A percentile compares a stretch with the other conserved stretches of the same genome.
phyloP scores from a whole-genome alignment of 2,113 vertebrate genomes.

The Xiphorhynchus elegans region DNA sequence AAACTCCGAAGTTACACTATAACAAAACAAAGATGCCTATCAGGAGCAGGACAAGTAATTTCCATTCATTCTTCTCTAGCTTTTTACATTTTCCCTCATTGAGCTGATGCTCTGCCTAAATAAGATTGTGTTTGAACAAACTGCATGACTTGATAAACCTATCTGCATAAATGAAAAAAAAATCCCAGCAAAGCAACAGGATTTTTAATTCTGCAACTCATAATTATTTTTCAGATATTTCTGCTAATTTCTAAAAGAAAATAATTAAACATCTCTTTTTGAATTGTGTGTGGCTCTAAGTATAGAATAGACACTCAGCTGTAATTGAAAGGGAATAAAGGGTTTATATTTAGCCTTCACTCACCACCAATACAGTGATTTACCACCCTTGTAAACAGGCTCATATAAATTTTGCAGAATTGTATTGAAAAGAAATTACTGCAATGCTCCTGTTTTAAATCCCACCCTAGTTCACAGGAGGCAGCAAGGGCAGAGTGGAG shows the following conservation, averaged over 20 bases:
- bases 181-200: background rate
- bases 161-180: background rate
- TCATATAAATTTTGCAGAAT: background rate
- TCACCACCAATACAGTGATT: background rate
- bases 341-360: background rate
- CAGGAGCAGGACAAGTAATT: background rate
- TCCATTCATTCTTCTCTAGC: background rate
- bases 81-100: background rate
- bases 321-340: background rate
- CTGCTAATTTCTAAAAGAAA: background rate
- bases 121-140: background rate
- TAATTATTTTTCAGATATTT: background rate
- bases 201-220: background rate
- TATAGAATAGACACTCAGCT: background rate
- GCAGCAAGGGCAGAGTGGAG: background rate
- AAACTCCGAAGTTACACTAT: background rate
- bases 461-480: background rate
- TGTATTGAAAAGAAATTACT: background rate
- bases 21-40: background rate
- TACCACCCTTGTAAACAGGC: background rate
- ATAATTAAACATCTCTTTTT: background rate
- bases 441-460: background rate
- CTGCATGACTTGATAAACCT: background rate
- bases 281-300: background rate
- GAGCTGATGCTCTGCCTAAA: background rate